phyloP scores from a whole-genome alignment of 92 coral and sea anemone species.

The Parazoanthus darwini region DNA sequence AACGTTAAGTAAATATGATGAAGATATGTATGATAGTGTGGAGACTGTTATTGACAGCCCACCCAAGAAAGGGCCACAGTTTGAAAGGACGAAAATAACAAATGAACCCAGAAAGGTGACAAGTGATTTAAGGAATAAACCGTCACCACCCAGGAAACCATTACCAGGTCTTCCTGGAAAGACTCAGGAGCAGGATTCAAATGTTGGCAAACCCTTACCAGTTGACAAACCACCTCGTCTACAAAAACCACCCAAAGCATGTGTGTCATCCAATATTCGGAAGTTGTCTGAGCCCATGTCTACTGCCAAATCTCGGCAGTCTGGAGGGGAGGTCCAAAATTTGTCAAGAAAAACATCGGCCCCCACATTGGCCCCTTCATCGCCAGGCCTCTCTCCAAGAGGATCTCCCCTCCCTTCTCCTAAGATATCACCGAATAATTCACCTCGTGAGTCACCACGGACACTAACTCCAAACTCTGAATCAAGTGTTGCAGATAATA shows the following conservation, averaged over 20 bases:
- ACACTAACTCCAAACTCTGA: slow-evolving; percentile 36
- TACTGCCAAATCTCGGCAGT: background rate
- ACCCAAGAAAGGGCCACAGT: background rate
- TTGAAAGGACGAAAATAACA: background rate
- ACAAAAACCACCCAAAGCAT: slow-evolving; percentile 1
- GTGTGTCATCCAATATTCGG: background rate
- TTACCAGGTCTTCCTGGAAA: slow-evolving; percentile 27
- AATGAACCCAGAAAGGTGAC: slow-evolving; percentile 2
- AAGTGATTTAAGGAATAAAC: slow-evolving; percentile 21
- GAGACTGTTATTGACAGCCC: background rate
- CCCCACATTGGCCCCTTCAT: background rate
- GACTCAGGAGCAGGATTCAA: background rate
- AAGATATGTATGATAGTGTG: background rate
- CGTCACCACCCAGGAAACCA: slow-evolving; percentile 40
- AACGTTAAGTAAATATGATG: background rate
- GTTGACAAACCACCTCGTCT: slow-evolving; percentile 13
- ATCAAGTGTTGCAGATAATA: slow-evolving; percentile 6
- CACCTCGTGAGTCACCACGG: background rate
- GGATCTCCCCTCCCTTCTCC: slow-evolving; percentile 27
- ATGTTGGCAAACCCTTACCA: background rate
- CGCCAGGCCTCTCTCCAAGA: background rate
- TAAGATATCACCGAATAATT: background rate
- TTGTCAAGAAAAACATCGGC: slow-evolving; percentile 7
- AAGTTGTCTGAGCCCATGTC: background rate
- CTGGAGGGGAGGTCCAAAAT: background rate